phyloP scores from a whole-genome alignment of 2,113 vertebrate genomes.

The Butorides virescens region DNA sequence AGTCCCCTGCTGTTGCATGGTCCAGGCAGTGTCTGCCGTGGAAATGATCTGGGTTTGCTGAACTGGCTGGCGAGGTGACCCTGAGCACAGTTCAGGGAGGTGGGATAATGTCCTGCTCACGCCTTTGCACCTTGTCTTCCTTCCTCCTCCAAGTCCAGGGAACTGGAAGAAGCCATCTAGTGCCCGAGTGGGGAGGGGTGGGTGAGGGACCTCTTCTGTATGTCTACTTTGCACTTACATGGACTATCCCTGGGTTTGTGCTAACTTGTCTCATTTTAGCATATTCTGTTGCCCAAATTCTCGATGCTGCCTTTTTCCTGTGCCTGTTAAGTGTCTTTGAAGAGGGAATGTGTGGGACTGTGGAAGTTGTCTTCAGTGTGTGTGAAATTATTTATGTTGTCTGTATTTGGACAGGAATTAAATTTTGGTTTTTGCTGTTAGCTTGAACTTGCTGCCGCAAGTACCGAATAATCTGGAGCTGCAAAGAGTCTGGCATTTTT shows the following conservation, averaged over 20 bases:
- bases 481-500: not conserved
- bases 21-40: not conserved
- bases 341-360: not conserved
- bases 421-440: not conserved
- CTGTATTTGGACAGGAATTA: not conserved
- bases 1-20: not conserved
- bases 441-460: not conserved
- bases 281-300: not conserved
- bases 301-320: not conserved
- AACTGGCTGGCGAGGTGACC: not conserved
- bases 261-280: not conserved
- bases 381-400: not conserved
- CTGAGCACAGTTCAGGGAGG: not conserved
- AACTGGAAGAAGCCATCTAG: rapidly evolving
- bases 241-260: not conserved
- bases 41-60: not conserved
- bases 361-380: not conserved
- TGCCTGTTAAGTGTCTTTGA: not conserved
- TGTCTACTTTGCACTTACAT: not conserved
- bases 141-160: not conserved
- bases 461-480: not conserved
- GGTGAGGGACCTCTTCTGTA: not conserved
- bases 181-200: not conserved
- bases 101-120: not conserved
- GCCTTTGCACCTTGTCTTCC: not conserved